phyloP scores from a whole-genome alignment of 2,888 invertebrate genomes.

The Mallateleia sp. region DNA sequence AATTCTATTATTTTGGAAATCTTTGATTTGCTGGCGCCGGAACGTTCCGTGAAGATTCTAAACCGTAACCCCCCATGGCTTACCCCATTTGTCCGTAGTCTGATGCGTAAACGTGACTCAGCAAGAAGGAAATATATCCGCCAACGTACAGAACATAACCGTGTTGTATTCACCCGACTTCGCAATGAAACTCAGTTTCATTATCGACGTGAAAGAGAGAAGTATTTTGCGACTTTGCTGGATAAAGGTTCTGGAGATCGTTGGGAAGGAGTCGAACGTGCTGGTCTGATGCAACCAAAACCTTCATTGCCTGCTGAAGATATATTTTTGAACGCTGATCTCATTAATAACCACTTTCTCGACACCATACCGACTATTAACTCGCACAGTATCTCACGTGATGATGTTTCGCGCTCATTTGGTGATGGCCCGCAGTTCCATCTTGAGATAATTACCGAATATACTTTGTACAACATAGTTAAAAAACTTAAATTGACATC shows the following conservation, averaged over 20 bases:
- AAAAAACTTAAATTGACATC: slow-evolving; percentile 16
- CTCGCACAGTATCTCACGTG: too few relatives aligned
- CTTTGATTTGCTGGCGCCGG: neutral
- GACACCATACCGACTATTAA: neutral
- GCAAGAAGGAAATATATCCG: neutral
- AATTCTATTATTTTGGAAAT: neutral
- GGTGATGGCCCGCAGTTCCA: too few relatives aligned
- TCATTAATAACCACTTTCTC: neutral
- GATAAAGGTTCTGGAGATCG: neutral
- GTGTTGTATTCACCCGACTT: neutral
- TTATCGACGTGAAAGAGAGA: neutral
- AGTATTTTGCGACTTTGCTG: neutral
- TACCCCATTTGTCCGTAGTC: neutral
- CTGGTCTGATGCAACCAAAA: neutral
- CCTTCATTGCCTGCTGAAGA: neutral
- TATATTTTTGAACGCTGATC: neutral
- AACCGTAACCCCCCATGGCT: neutral
- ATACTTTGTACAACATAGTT: neutral
- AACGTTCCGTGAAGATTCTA: neutral
- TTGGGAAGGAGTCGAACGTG: neutral
- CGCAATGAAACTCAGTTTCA: slow-evolving; percentile 3
- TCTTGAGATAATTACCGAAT: too few relatives aligned
- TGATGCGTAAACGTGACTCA: neutral
- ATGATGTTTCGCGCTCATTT: too few relatives aligned
- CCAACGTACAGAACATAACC: neutral